These are phyloP conservation scores for Halcyon chelicuti DNA, from an alignment of 2,797 vertebrate species.

Conservation along the genomic window DNA sequence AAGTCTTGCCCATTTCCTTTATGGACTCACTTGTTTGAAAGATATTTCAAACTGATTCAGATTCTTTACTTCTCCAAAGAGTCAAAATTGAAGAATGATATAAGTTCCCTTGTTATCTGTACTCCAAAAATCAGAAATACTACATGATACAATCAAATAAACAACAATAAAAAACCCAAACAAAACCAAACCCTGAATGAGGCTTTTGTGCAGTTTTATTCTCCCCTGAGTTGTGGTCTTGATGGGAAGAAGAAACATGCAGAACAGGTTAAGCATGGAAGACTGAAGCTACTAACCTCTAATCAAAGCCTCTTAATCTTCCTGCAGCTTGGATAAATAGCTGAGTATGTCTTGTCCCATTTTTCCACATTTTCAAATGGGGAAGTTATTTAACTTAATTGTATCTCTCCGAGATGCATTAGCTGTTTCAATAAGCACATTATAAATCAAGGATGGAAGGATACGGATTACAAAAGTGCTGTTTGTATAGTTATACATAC, in stretches of 20 bases:
- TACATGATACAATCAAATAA: not conserved
- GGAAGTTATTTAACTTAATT: not conserved
- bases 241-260: not conserved
- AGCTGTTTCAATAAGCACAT: not conserved
- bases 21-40: not conserved
- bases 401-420: not conserved
- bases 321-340: not conserved
- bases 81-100: not conserved
- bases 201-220: not conserved
- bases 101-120: not conserved
- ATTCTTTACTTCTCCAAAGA: not conserved
- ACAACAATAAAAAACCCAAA: not conserved
- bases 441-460: not conserved
- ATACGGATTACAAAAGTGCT: rapidly evolving
- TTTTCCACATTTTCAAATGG: not conserved
- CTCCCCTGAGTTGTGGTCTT: not conserved
- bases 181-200: not conserved
- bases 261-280: not conserved
- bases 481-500: not conserved
- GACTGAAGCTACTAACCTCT: not conserved
- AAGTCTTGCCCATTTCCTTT: not conserved
- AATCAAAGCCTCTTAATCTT: not conserved
- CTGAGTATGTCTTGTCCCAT: not conserved
- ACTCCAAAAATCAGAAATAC: not conserved
- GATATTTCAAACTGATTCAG: not conserved